Base-by-base conservation (phyloP, 2,797 vertebrate species). In the Eospalax fontanierii region DNA sequence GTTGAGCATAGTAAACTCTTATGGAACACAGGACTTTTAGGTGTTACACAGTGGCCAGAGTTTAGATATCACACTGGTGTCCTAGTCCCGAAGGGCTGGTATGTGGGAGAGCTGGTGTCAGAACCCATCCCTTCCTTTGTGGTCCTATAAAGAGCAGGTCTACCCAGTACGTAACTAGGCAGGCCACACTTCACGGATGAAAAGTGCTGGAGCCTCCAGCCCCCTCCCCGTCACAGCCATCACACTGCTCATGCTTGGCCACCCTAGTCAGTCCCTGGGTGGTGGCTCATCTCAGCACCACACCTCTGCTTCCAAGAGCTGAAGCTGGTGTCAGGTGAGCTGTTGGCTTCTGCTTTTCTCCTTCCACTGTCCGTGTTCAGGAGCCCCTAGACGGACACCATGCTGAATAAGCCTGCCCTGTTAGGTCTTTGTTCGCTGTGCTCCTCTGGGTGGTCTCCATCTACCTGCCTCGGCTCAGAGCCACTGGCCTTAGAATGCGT, bases 381-480 rank as follows among this genome's bases (percentile, higher is more conserved):
- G 81, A 65, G 30, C 26, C 43, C 22, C 30, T 28, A 1, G 35
- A 50, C 65, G 21, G 28, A 8, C 11, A 0, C 28, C 38, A 11
- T 15, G 35, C 65, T 11, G 66, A 26, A 1, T 26, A 81, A 59
- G 57, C 12, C 54, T 18, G 30, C 35, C 81, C 70, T 18, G 70
- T 46, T 6, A 0, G 12, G 28, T 5, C 30, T 38, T 33, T 10
- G n/a, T 33, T 3, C 10, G 10, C 40, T 66, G 16, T n/a, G 28
- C 59, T 10, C 50, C 40, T 43, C 65, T 0, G 2, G 0, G 1
- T 30, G 2, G 18, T 68, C 70, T 68, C 12, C 22, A 2, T 21
- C 18, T 40, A 6, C 59, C 65, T 19, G 4, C 78, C 30, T 10
- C 30, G 74, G 61, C 75, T n/a, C 35, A 4, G 50, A 12, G 73